A percentile compares a stretch with the other conserved stretches of the same genome.
Evolutionary conservation across 2,888 invertebrate genomes (phyloP).

Genomic region (Malacosoma neustria): DNA sequence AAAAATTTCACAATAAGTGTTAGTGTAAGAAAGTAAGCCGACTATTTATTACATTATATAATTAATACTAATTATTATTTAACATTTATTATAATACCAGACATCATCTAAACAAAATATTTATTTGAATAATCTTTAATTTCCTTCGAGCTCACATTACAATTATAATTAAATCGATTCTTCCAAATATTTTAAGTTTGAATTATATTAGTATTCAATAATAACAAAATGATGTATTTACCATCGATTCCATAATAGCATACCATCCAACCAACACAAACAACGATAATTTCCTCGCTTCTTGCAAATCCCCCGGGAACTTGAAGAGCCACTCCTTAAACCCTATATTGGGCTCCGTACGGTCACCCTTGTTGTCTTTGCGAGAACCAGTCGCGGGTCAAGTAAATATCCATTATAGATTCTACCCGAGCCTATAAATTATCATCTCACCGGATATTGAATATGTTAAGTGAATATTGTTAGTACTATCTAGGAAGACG

Average conservation of each 20-base stretch:
- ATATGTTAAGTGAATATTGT: constrained; percentile 68
- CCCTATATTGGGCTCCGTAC: constrained; percentile 7
- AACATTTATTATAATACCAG: too few species aligned
- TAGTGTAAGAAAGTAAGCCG: too few species aligned
- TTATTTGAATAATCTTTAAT: too few species aligned
- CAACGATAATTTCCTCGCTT: constrained; percentile 1
- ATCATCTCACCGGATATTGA: constrained; percentile 72
- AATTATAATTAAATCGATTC: too few species aligned
- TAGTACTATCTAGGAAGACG: constrained; percentile 28
- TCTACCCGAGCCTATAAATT: constrained; percentile 62
- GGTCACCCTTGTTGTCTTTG: constrained; percentile 73
- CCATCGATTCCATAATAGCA: not conserved
- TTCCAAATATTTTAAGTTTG: too few species aligned
- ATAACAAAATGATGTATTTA: too few species aligned
- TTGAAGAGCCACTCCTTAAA: not conserved
- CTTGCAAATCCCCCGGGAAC: constrained; percentile 2
- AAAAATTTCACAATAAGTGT: too few species aligned
- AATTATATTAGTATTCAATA: too few species aligned
- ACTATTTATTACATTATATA: too few species aligned
- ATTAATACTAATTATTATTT: too few species aligned
- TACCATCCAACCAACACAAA: not conserved
- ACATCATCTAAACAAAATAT: too few species aligned
- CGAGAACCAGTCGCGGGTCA: constrained; percentile 73
- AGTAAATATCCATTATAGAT: constrained; percentile 75
- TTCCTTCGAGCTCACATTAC: too few species aligned